phyloP scores from a whole-genome alignment of 2,113 vertebrate genomes.

The Engystomops pustulosus region DNA sequence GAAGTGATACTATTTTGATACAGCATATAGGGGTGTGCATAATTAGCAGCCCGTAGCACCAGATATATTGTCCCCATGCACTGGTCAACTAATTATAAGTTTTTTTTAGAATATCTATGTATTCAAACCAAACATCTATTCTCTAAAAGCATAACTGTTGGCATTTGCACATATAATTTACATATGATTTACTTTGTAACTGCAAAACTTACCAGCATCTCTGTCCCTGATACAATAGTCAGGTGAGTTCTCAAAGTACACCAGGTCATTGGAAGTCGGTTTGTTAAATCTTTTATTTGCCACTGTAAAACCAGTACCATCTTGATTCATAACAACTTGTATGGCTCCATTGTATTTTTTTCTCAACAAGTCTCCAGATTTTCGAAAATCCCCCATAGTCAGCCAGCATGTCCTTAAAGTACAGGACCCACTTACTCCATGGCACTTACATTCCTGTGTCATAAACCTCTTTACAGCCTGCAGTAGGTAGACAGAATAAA shows the following conservation, averaged over 20 bases:
- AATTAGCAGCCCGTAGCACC: no score
- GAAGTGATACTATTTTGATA: no score
- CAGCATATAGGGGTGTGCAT: no score
- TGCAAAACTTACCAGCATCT: slow-evolving; percentile 81
- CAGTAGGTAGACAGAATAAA: neutral
- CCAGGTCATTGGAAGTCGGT: slow-evolving; percentile 90
- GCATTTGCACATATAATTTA: no score
- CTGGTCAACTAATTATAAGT: no score
- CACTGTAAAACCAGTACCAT: slow-evolving; percentile 89
- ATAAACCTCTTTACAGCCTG: slow-evolving; percentile 94
- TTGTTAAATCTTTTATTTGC: slow-evolving; percentile 87
- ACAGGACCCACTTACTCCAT: slow-evolving; percentile 95
- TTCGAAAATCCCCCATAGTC: slow-evolving; percentile 92
- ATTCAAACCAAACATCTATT: no score
- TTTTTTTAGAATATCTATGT: no score
- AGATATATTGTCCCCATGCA: no score
- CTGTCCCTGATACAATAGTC: slow-evolving; percentile 94
- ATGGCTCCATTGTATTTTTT: slow-evolving; percentile 89
- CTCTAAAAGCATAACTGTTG: neutral
- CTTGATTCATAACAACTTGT: slow-evolving; percentile 95
- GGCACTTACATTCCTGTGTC: slow-evolving; percentile 94
- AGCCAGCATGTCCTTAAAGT: slow-evolving; percentile 94
- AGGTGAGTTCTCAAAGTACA: slow-evolving; percentile 95
- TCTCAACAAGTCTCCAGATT: slow-evolving; percentile 89
- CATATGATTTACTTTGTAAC: rapidly evolving